Evolutionary conservation across 2,888 invertebrate genomes (phyloP).

Genomic region (Drosophila falleni): DNA sequence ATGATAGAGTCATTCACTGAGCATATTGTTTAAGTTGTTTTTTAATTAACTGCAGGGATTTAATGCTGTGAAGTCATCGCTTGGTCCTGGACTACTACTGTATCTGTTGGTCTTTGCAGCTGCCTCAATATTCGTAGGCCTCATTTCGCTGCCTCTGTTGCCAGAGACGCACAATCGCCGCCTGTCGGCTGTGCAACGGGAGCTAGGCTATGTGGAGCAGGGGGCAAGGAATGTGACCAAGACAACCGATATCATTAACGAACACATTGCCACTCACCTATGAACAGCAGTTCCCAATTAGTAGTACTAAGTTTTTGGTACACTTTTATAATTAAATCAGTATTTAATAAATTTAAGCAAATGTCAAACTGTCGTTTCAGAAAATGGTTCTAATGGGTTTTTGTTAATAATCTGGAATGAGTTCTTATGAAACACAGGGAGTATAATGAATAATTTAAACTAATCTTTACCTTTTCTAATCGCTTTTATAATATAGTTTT

Average conservation of each 20-base stretch:
- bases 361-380: background rate
- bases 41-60: constrained; percentile 46
- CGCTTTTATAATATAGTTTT: background rate
- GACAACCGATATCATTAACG: constrained; percentile 43
- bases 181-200: constrained; percentile 69
- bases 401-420: background rate
- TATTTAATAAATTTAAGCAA: constrained; percentile 7
- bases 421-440: constrained; percentile 7
- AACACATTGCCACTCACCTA: constrained; percentile 63
- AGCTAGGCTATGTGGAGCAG: constrained; percentile 58
- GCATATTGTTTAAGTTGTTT: background rate
- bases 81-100: constrained; percentile 55
- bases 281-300: constrained; percentile 33
- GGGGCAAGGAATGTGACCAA: constrained; percentile 51
- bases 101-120: constrained; percentile 79
- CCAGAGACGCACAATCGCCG: constrained; percentile 80
- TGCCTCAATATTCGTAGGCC: constrained; percentile 69
- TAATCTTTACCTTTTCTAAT: constrained; percentile 12
- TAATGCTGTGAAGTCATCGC: constrained; percentile 58
- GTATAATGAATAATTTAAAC: background rate
- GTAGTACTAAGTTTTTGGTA: constrained; percentile 22
- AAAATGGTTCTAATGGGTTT: background rate
- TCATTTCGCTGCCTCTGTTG: constrained; percentile 70
- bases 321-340: background rate
- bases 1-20: background rate